A percentile compares a stretch with the other conserved stretches of the same genome.
These are phyloP conservation scores for Noctua pronuba DNA, from an alignment of 2,888 invertebrate genomes.

Conservation along the genomic window DNA sequence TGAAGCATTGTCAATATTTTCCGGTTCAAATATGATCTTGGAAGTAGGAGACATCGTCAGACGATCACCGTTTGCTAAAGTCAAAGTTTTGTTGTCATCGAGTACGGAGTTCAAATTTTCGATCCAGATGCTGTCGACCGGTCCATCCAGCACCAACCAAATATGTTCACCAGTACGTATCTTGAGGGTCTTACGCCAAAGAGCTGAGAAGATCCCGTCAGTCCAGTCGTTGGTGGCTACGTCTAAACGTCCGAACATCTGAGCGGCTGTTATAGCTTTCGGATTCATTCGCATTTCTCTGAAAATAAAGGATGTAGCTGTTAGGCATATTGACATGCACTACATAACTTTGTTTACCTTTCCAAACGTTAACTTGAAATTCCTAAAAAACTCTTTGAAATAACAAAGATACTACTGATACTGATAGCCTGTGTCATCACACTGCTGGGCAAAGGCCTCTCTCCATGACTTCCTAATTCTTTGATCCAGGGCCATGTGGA, in stretches of 20 bases:
- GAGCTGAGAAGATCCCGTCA: slow-evolving; percentile 98
- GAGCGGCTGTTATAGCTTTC: slow-evolving; percentile 98
- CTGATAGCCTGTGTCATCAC: too few species aligned
- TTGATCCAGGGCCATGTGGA: too few species aligned
- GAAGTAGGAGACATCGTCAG: slow-evolving; percentile 98
- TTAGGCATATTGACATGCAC: not conserved
- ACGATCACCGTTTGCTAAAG: slow-evolving; percentile 98
- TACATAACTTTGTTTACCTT: not conserved
- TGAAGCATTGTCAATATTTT: slow-evolving; percentile 99
- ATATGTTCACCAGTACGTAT: slow-evolving; percentile 96
- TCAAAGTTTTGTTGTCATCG: slow-evolving; percentile 98
- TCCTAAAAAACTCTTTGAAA: not conserved
- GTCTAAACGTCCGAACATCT: slow-evolving; percentile 99
- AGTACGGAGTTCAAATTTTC: slow-evolving; percentile 99
- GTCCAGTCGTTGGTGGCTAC: slow-evolving; percentile 99
- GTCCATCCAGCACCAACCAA: slow-evolving; percentile 98
- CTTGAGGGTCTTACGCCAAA: slow-evolving; percentile 98
- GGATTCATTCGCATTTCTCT: slow-evolving; percentile 99
- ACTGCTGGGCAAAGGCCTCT: too few species aligned
- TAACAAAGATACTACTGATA: too few species aligned
- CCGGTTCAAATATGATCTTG: slow-evolving; percentile 99
- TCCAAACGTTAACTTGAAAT: not conserved
- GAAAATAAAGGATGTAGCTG: slow-evolving; percentile 52
- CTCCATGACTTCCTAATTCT: too few species aligned
- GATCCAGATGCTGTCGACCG: slow-evolving; percentile 99